Percentiles rank a stretch among this genome's conserved stretches.
Conservation (phyloP, 30 jellyfish, hydroid and myxozoan genomes). For the Pseudorhiza aurosa region DNA sequence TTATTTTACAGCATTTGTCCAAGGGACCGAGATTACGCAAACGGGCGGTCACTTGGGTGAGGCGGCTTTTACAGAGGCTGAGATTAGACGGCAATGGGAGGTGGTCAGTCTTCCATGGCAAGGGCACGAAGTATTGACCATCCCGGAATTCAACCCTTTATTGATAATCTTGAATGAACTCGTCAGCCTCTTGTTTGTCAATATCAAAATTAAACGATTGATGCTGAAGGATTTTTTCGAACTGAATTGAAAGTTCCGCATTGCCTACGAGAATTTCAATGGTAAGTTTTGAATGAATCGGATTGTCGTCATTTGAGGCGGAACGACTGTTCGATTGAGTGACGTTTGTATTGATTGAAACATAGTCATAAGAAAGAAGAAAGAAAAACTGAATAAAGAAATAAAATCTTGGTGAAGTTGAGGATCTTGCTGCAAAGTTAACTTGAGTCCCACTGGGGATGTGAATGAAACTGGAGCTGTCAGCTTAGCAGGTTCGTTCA, state of each 20-base stretch:
- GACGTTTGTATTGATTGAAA: neutral
- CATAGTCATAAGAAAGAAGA: neutral
- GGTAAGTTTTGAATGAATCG: neutral
- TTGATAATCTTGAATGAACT: constrained; percentile 17
- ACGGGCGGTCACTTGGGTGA: constrained; percentile 25
- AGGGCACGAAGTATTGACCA: constrained; percentile 25
- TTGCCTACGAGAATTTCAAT: constrained; percentile 1
- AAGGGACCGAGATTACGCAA: constrained; percentile 18
- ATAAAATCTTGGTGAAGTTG: too few species aligned
- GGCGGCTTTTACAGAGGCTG: constrained; percentile 31
- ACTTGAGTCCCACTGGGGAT: too few species aligned
- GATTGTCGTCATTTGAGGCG: neutral
- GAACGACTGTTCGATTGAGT: constrained; percentile 11
- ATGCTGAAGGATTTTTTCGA: neutral
- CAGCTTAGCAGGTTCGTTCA: too few species aligned
- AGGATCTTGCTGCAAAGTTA: too few species aligned
- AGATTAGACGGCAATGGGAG: constrained; percentile 55
- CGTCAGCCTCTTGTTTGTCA: constrained; percentile 10
- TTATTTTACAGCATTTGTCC: constrained; percentile 9
- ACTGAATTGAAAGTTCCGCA: constrained; percentile 18
- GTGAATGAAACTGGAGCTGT: too few species aligned
- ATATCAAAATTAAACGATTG: neutral
- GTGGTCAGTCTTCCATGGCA: constrained; percentile 65
- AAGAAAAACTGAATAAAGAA: too few species aligned
- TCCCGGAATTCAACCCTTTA: constrained; percentile 22